A percentile compares a stretch with the other conserved stretches of the same genome.
Evolutionary conservation across 2,797 vertebrate species (phyloP).

Genomic region (Helostoma temminkii): DNA sequence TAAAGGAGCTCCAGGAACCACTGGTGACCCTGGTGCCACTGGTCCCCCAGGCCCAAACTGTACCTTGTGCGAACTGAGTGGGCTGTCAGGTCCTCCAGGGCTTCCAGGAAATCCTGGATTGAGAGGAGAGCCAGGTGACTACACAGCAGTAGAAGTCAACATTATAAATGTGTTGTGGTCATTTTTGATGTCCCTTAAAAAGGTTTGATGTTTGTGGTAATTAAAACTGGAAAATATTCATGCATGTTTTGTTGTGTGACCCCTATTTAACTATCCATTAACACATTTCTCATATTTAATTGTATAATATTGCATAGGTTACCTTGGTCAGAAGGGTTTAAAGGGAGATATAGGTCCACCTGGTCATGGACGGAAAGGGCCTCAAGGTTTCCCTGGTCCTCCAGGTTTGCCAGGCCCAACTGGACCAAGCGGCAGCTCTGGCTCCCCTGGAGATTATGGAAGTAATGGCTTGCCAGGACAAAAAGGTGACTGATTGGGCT

Average conservation of each 20-base stretch:
- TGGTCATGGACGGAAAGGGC: conserved; percentile 59
- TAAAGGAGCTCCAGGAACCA: conserved; percentile 63
- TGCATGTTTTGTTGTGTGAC: conserved; percentile 4
- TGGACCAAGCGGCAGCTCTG: conserved; percentile 58
- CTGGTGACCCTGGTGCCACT: conserved; percentile 59
- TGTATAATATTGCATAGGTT: conserved; percentile 49
- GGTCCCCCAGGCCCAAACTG: conserved; percentile 59
- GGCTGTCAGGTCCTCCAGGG: conserved; percentile 48
- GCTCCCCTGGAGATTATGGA: conserved; percentile 63
- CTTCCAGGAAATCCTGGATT: conserved; percentile 56
- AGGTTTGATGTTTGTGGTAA: neutral
- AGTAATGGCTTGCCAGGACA: conserved; percentile 50
- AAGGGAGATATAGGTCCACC: conserved; percentile 61
- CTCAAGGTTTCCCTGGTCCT: conserved; percentile 61
- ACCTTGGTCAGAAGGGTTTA: conserved; percentile 58
- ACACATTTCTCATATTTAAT: neutral
- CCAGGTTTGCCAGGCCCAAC: conserved; percentile 46
- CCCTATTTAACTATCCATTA: neutral
- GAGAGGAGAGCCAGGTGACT: conserved; percentile 57
- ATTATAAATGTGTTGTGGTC: neutral
- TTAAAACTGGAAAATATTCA: neutral
- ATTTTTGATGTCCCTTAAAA: neutral
- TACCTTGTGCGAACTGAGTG: conserved; percentile 21
- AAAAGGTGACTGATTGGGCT: conserved; percentile 58
- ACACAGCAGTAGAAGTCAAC: neutral